phyloP scores from a whole-genome alignment of 53 echinoderm and acorn worm genomes.

The Holothuria scabra region DNA sequence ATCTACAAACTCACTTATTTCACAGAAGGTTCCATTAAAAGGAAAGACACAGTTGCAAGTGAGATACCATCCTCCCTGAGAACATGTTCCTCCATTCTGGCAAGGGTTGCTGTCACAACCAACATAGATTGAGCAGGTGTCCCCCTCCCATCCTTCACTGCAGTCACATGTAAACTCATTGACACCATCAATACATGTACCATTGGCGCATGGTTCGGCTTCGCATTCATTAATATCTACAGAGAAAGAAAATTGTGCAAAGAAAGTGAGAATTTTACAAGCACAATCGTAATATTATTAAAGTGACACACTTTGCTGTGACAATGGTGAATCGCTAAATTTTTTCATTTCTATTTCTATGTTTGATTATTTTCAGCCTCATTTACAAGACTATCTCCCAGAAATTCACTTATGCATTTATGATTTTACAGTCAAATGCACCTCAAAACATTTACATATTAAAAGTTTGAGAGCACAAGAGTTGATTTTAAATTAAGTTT shows the following conservation, averaged over 20 bases:
- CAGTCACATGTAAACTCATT: constrained; percentile 83
- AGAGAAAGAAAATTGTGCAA: neutral
- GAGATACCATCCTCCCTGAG: constrained; percentile 46
- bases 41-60: constrained; percentile 66
- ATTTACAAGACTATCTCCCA: no score
- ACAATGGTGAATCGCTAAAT: no score
- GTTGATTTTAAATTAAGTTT: no score
- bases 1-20: constrained; percentile 71
- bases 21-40: constrained; percentile 83
- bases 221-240: constrained; percentile 88
- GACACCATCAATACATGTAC: constrained; percentile 69
- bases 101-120: constrained; percentile 78
- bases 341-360: no score
- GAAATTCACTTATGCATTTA: no score
- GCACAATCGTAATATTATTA: no score
- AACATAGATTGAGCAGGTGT: constrained; percentile 70
- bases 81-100: constrained; percentile 70
- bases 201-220: constrained; percentile 77
- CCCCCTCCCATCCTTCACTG: constrained; percentile 73
- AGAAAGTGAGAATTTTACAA: no score
- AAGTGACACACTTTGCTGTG: no score
- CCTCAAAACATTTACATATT: no score
- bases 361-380: no score
- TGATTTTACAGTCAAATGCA: no score
- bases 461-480: no score